Percentiles rank a stretch among this genome's conserved stretches.
Conservation (phyloP, 2,113 vertebrate species). For the Petaurus breviceps region DNA sequence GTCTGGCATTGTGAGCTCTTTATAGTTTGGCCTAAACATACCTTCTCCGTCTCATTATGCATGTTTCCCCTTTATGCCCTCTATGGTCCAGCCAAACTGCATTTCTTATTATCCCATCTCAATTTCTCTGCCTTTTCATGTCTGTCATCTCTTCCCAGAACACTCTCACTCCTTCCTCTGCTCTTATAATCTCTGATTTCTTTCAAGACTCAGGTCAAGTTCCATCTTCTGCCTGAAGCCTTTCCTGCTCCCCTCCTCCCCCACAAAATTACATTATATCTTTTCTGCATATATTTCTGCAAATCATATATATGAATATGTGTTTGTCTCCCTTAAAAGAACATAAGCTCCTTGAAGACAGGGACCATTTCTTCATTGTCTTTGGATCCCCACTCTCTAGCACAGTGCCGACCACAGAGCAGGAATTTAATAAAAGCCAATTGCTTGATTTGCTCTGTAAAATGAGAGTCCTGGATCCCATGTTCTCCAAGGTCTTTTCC, state of each 20-base stretch:
- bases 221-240: not conserved
- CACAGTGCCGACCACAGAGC: not conserved
- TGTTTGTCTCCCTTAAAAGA: not conserved
- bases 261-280: not conserved
- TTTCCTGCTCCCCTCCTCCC: not conserved
- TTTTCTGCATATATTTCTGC: not conserved
- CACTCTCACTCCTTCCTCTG: not conserved
- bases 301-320: not conserved
- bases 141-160: not conserved
- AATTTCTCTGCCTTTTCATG: not conserved
- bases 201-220: not conserved
- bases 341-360: not conserved
- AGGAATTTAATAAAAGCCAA: not conserved
- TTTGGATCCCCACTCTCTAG: not conserved
- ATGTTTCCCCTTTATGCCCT: not conserved
- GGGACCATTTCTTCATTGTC: not conserved
- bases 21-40: not conserved
- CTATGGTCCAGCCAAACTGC: not conserved
- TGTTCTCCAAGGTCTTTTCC: not conserved
- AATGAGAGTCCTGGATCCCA: not conserved
- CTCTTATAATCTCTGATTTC: not conserved
- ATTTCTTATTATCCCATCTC: not conserved
- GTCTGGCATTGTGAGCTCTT: not conserved
- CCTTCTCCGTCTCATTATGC: not conserved
- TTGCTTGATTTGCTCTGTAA: not conserved